phyloP scores from a whole-genome alignment of 2,888 invertebrate genomes.

The Microplitis manilae region DNA sequence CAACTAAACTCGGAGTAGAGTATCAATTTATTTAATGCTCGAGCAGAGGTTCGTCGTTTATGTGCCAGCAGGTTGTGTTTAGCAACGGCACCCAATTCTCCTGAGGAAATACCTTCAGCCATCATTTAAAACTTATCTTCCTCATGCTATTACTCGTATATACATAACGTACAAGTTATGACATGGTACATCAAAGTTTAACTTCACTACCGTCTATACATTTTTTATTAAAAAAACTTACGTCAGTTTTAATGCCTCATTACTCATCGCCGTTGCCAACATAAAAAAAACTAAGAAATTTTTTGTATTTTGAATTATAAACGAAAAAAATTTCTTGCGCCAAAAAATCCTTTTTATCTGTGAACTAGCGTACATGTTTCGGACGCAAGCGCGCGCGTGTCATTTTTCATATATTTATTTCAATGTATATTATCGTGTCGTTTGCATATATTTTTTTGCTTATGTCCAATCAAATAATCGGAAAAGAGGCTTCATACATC shows the following conservation, averaged over 20 bases:
- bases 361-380: too few relatives aligned
- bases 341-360: too few relatives aligned
- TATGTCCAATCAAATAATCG: too few relatives aligned
- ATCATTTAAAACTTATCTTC: conserved; percentile 17
- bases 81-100: conserved; percentile 30
- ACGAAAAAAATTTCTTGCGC: too few relatives aligned
- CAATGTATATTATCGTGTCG: too few relatives aligned
- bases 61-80: conserved; percentile 20
- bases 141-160: conserved; percentile 6
- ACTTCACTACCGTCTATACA: conserved; percentile 31
- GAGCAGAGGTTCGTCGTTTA: conserved; percentile 34
- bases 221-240: conserved; percentile 24
- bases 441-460: too few relatives aligned
- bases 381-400: too few relatives aligned
- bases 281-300: too few relatives aligned
- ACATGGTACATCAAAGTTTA: conserved; percentile 29
- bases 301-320: too few relatives aligned
- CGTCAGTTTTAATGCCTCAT: conserved; percentile 26
- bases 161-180: neutral
- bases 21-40: conserved; percentile 48
- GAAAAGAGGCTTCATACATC: too few relatives aligned
- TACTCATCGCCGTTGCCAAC: conserved; percentile 35
- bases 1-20: neutral
- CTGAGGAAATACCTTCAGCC: conserved; percentile 44
- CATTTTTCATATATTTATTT: too few relatives aligned